Percentiles rank a stretch among this genome's conserved stretches.
Conservation (phyloP, 64 coral and sea anemone genomes). For the Cladopsammia gracilis region DNA sequence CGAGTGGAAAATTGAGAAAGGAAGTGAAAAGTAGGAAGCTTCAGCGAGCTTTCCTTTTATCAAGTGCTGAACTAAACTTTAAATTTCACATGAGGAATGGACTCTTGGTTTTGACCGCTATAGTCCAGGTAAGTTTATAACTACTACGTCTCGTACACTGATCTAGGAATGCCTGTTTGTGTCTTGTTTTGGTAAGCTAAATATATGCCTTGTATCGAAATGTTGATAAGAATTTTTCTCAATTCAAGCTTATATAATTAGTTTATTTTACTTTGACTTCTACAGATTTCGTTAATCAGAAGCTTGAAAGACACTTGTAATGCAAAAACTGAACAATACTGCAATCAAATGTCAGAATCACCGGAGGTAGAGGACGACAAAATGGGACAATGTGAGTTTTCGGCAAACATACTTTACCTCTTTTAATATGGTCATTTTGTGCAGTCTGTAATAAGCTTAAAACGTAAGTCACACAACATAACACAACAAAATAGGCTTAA, state of each 20-base stretch:
- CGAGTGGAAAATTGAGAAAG: not conserved
- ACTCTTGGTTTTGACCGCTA: slow-evolving; percentile 1
- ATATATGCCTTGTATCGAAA: too few species aligned
- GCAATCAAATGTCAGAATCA: slow-evolving; percentile 27
- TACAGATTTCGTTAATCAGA: slow-evolving; percentile 4
- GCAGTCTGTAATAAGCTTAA: too few species aligned
- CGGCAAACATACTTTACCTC: not conserved
- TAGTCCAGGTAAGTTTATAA: not conserved
- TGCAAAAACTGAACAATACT: not conserved
- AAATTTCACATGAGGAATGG: not conserved
- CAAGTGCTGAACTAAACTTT: not conserved
- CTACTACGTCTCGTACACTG: too few species aligned
- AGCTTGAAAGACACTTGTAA: slow-evolving; percentile 8
- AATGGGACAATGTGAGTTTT: slow-evolving; percentile 46
- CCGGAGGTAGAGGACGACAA: not conserved
- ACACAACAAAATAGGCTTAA: too few species aligned
- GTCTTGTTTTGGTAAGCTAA: too few species aligned
- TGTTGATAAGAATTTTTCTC: not conserved
- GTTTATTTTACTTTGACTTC: not conserved
- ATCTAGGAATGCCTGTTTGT: too few species aligned
- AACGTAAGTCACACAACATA: too few species aligned
- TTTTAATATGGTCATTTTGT: too few species aligned
- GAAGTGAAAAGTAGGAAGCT: not conserved
- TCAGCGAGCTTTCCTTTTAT: too few species aligned
- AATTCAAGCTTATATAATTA: not conserved